Conservation (phyloP, 1,140 invertebrate species). For the Heliconius hermathena region DNA sequence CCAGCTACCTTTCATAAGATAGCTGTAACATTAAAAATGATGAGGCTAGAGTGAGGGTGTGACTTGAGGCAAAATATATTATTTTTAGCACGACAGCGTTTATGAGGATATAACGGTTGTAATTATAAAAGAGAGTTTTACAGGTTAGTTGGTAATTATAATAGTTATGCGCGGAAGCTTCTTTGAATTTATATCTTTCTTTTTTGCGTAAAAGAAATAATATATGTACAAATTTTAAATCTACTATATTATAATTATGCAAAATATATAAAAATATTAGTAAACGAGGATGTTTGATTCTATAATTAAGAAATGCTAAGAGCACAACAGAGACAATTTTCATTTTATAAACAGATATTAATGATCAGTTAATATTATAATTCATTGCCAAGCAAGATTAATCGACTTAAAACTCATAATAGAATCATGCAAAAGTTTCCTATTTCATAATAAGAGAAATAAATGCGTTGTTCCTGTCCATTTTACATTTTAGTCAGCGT, state of each 20-base stretch:
- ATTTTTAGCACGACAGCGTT: not conserved
- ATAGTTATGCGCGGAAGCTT: not conserved
- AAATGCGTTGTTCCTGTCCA: not conserved
- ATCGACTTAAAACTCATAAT: not conserved
- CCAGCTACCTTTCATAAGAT: not conserved
- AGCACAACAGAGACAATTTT: not conserved
- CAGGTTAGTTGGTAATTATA: not conserved
- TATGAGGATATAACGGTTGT: not conserved
- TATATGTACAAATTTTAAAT: too few species aligned
- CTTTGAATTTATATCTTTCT: not conserved
- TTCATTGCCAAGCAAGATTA: not conserved
- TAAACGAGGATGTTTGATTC: too few species aligned
- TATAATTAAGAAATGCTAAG: not conserved
- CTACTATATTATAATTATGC: too few species aligned
- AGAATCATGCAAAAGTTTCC: not conserved
- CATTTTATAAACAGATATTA: not conserved
- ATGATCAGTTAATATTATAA: conserved; percentile 1
- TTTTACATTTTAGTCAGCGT: not conserved
- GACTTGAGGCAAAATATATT: conserved; percentile 7
- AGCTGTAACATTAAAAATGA: not conserved
- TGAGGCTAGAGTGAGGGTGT: conserved; percentile 1
- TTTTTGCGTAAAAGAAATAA: too few species aligned
- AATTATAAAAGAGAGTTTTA: not conserved
- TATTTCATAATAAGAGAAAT: not conserved
- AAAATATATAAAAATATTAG: too few species aligned